These are phyloP conservation scores for Rhynchotus rufescens DNA, from an alignment of 2,797 vertebrate species.

Conservation along the genomic window DNA sequence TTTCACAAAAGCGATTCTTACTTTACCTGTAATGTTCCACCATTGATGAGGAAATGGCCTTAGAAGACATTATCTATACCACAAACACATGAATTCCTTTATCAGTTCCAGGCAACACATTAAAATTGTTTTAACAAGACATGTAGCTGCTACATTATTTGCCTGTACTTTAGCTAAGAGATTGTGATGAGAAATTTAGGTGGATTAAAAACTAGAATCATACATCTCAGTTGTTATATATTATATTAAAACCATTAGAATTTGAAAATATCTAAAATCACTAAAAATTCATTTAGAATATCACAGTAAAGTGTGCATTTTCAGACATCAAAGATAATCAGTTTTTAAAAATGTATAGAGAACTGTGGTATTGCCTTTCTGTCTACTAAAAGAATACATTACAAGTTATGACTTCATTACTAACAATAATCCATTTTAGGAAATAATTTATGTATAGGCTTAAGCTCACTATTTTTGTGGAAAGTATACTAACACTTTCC, in stretches of 20 bases:
- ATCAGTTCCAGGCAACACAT: constrained; percentile 79
- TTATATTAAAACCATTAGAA: not conserved
- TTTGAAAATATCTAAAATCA: not conserved
- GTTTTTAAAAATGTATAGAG: not conserved
- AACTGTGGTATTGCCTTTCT: not conserved
- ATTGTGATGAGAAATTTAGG: not conserved
- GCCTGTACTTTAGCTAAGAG: constrained; percentile 4
- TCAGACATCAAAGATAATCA: not conserved
- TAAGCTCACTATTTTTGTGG: not conserved
- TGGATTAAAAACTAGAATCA: not conserved
- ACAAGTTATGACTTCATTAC: not conserved
- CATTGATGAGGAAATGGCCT: constrained; percentile 86
- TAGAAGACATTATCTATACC: constrained; percentile 93
- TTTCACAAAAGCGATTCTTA: constrained; percentile 69
- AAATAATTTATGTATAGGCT: not conserved
- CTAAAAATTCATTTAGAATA: not conserved
- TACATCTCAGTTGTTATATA: not conserved
- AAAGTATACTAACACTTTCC: not conserved
- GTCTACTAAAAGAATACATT: not conserved
- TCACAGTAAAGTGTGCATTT: not conserved
- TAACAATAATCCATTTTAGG: not conserved
- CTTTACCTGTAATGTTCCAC: constrained; percentile 89
- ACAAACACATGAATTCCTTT: constrained; percentile 88
- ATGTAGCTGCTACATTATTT: not conserved
- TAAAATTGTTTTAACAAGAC: constrained; percentile 57